Evolutionary conservation across 2,113 vertebrate genomes (phyloP), one percentile per base, ranked within the genome.

Genomic region (Macaca mulatta): DNA sequence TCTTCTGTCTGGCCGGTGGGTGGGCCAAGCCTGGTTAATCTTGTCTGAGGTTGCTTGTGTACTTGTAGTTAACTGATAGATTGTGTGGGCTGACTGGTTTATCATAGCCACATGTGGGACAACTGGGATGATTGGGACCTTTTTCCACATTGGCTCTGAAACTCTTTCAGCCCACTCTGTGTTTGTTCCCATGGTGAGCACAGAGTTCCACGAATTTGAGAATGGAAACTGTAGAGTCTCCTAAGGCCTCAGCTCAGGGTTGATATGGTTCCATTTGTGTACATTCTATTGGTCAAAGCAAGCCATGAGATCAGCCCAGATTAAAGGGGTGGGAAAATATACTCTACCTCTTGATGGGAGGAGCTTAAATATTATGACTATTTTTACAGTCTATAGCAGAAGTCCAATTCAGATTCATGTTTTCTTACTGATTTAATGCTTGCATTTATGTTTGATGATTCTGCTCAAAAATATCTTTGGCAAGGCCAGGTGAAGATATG

Each of bases 381-480:
- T 55, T 86, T 72, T 94, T 90, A 48, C 13, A 79, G 9, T 78
- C 20, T 25, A 30, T 20, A 27, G 43, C 23, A 38, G 43, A 83
- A 55, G 10, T 95, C 20, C 20, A 78, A 6, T 72, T 98, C 40
- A 90, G 52, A 93, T 30, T 94, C 5, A 30, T 3, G 55, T 82
- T 94, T 78, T 11, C 6, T 82, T 38, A 93, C 43, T 38, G 57
- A 93, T 48, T 97, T 94, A 85, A 82, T 89, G 32, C 10, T 96
- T 85, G 2, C 3, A 48, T 78, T 67, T 96, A 72, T 38, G 5
- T 93, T 55, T 82, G 67, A 67, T 78, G 64, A 78, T 59, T 20
- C 30, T 55, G 7, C 2, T 83, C 32, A 4, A 89, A 75, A 96
- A 94, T 84, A 14, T 94, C 30, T 91, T 52, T 91, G 74, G 43